These are phyloP conservation scores for Trachelus stipa DNA, from an alignment of 2,888 invertebrate genomes.

Conservation along the genomic window DNA sequence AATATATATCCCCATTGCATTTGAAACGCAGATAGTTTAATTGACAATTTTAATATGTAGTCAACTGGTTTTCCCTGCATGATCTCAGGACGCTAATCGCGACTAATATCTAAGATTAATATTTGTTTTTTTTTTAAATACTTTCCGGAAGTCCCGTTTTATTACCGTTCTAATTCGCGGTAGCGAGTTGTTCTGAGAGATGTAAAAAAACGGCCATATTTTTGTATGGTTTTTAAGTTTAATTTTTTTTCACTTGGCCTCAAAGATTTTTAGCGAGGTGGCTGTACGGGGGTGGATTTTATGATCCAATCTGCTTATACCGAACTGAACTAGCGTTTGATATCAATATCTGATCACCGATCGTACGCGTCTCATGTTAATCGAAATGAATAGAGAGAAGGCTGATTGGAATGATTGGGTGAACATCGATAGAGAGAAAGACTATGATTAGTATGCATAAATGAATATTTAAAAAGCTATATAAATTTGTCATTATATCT, in stretches of 20 bases:
- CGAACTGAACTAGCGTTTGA: background rate
- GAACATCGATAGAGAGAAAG: background rate
- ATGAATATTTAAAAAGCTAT: background rate
- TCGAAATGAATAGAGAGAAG: background rate
- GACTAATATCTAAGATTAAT: background rate
- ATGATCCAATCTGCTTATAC: background rate
- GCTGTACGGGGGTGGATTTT: background rate
- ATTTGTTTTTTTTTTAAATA: background rate
- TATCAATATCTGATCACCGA: background rate
- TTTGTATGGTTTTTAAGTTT: background rate
- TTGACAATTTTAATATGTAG: background rate
- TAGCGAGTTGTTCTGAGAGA: background rate
- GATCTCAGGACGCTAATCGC: background rate
- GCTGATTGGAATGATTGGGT: background rate
- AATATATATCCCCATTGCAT: background rate
- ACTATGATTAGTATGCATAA: background rate
- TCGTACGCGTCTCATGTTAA: background rate
- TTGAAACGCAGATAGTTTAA: background rate
- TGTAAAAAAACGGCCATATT: background rate
- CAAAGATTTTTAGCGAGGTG: background rate
- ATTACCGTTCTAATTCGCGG: background rate
- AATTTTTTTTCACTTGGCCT: background rate
- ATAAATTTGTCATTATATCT: background rate
- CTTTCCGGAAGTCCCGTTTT: background rate
- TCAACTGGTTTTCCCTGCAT: background rate